phyloP scores from a whole-genome alignment of 2,113 vertebrate species.

The Mugil cephalus region DNA sequence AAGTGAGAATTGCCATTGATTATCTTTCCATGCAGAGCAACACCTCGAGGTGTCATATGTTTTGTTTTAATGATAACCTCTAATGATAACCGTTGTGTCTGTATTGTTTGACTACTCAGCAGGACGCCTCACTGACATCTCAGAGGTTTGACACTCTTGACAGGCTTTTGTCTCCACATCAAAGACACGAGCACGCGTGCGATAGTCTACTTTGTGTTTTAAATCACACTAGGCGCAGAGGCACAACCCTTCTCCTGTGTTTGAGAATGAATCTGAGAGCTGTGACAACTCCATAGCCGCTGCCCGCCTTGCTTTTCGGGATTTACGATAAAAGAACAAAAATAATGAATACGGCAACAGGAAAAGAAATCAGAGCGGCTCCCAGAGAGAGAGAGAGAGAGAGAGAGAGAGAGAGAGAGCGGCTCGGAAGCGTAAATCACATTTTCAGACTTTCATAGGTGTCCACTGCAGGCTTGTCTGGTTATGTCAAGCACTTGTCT shows the following conservation, averaged over 20 bases:
- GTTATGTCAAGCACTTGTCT: conserved; percentile 40
- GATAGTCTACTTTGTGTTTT: background rate
- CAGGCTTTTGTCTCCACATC: too few species aligned
- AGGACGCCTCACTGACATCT: background rate
- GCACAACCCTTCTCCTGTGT: background rate
- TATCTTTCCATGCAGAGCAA: background rate
- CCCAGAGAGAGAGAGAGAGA: background rate
- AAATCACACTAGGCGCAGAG: background rate
- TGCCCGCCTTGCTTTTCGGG: background rate
- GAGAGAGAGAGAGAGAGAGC: background rate
- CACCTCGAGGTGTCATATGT: background rate
- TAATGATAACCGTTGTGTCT: background rate
- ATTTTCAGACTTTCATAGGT: conserved; percentile 25
- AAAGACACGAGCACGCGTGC: too few species aligned
- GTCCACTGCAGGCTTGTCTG: conserved; percentile 35
- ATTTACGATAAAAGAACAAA: conserved; percentile 1
- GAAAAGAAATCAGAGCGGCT: conserved; percentile 12
- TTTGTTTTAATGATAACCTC: background rate
- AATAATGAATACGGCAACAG: background rate
- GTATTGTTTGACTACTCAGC: background rate
- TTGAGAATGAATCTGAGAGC: conserved; percentile 3
- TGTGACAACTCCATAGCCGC: background rate
- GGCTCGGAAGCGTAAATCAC: conserved; percentile 5
- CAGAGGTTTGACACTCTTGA: background rate
- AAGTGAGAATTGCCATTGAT: background rate